These are phyloP conservation scores for Drosophila yakuba DNA, from an alignment of 1,140 invertebrate genomes.

Conservation along the genomic window DNA sequence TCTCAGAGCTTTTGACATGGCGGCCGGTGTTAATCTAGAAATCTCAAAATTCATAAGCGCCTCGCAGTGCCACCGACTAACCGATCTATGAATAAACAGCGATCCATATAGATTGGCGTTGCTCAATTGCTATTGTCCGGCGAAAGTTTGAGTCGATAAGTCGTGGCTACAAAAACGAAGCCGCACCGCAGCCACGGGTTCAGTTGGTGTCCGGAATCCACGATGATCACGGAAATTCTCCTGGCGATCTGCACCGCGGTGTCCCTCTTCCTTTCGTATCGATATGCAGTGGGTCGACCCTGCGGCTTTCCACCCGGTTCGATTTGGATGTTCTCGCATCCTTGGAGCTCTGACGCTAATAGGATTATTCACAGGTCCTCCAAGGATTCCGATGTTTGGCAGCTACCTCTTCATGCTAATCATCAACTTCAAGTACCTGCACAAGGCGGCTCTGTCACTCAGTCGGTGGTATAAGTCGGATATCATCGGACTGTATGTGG, in stretches of 20 bases:
- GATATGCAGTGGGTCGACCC: slow-evolving; percentile 60
- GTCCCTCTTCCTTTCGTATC: slow-evolving; percentile 59
- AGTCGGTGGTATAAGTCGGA: slow-evolving; percentile 85
- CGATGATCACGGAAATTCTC: slow-evolving; percentile 69
- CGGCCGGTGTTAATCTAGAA: slow-evolving; percentile 12
- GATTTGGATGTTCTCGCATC: not conserved
- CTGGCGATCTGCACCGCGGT: slow-evolving; percentile 34
- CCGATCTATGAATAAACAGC: slow-evolving; percentile 22
- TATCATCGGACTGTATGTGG: slow-evolving; percentile 85
- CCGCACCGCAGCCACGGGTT: slow-evolving; percentile 4
- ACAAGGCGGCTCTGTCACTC: slow-evolving; percentile 69
- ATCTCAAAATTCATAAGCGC: slow-evolving; percentile 2
- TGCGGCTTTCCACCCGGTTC: slow-evolving; percentile 75
- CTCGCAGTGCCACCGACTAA: slow-evolving; percentile 14
- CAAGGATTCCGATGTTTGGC: slow-evolving; percentile 75
- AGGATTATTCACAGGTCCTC: slow-evolving; percentile 61
- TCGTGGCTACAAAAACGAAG: slow-evolving; percentile 50
- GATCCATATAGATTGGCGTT: slow-evolving; percentile 43
- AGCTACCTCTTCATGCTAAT: slow-evolving; percentile 79
- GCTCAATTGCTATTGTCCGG: slow-evolving; percentile 28
- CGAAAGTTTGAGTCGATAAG: slow-evolving; percentile 24
- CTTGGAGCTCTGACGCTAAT: not conserved
- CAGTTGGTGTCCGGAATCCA: slow-evolving; percentile 44
- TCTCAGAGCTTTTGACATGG: not conserved
- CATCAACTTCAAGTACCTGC: slow-evolving; percentile 71